These are phyloP conservation scores for Priocnemis perturbator DNA, from an alignment of 2,888 invertebrate species.

Conservation along the genomic window DNA sequence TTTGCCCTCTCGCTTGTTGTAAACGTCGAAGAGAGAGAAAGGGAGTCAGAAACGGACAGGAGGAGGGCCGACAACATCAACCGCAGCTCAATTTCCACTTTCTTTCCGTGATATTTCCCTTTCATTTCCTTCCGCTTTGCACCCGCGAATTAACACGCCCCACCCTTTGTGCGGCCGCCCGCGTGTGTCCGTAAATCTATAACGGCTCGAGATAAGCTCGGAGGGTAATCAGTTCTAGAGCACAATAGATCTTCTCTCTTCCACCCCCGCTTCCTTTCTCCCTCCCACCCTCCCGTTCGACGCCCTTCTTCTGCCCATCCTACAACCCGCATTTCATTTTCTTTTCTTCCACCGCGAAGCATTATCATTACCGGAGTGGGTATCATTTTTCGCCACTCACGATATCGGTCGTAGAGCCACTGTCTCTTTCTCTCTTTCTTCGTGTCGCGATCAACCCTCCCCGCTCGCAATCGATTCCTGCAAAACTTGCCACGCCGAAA, in stretches of 20 bases:
- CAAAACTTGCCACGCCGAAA: slow-evolving; percentile 15
- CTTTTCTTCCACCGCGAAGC: slow-evolving; percentile 46
- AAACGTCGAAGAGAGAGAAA: not conserved
- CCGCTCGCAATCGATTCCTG: slow-evolving; percentile 12
- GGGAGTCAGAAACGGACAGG: not conserved
- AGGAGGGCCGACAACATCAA: slow-evolving; percentile 6
- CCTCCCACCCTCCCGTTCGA: not conserved
- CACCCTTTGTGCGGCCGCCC: slow-evolving; percentile 22
- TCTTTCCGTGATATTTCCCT: slow-evolving; percentile 30
- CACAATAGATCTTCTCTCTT: slow-evolving; percentile 42
- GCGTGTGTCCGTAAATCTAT: slow-evolving; percentile 43
- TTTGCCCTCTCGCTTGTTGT: not conserved
- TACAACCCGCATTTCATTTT: slow-evolving; percentile 48
- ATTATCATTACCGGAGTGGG: slow-evolving; percentile 43
- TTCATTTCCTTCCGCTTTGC: slow-evolving; percentile 38
- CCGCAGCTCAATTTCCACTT: slow-evolving; percentile 21
- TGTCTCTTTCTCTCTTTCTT: slow-evolving; percentile 1
- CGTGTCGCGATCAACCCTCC: not conserved
- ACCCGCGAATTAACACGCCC: slow-evolving; percentile 42
- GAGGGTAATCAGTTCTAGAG: slow-evolving; percentile 47
- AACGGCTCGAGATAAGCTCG: slow-evolving; percentile 30
- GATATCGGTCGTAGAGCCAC: slow-evolving; percentile 30
- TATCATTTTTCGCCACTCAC: slow-evolving; percentile 54
- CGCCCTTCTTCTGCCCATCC: slow-evolving; percentile 1
- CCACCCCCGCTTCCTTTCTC: not conserved